Evolutionary conservation across 2,113 vertebrate genomes (phyloP), one percentile per base, ranked within the genome.

Genomic region (Leptobrachium ailaonicum): DNA sequence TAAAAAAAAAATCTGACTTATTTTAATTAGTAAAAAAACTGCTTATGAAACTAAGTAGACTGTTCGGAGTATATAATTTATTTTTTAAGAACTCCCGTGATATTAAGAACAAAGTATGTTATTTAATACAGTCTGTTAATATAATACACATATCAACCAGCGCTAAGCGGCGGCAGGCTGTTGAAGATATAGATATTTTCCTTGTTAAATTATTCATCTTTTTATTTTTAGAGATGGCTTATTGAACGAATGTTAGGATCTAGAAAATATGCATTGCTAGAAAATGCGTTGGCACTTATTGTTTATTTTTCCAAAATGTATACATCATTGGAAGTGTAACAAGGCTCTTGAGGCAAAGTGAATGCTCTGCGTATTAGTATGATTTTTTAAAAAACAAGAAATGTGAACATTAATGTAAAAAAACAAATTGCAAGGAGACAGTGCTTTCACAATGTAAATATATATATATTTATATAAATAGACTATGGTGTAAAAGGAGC

Each of bases 1-100:
- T 82, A 85, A 85, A 83, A 6, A 74, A 41, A 87, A 81, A 73
- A 80, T 69, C 56, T 50, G 53, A 62, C 72, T 75, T 66, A 73
- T 72, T 80, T 73, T 70, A 67, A 80, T 75, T 80, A 68, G 50
- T 74, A 67, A 69, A 32, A 77, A 56, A 68, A 56, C 47, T 60
- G 44, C 78, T 40, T 20, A 72, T 72, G 70, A 72, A 72, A 72
- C 20, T 53, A 73, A 74, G 70, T 56, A 54, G 63, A 20, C 40
- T 81, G 41, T 11, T 44, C 9, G 9, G 40, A 74, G 79, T 75
- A 53, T 62, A 47, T 69, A 68, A 81, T 81, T 74, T 81, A 81
- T 20, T 50, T 62, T 81, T 69, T 75, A 75, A 75, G 66, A 58
- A 41, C 42, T 74, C 70, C 64, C 54, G 42, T 41, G 71, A 74